phyloP scores from a whole-genome alignment of 2,888 invertebrate species.

The Luperina nickerlii region DNA sequence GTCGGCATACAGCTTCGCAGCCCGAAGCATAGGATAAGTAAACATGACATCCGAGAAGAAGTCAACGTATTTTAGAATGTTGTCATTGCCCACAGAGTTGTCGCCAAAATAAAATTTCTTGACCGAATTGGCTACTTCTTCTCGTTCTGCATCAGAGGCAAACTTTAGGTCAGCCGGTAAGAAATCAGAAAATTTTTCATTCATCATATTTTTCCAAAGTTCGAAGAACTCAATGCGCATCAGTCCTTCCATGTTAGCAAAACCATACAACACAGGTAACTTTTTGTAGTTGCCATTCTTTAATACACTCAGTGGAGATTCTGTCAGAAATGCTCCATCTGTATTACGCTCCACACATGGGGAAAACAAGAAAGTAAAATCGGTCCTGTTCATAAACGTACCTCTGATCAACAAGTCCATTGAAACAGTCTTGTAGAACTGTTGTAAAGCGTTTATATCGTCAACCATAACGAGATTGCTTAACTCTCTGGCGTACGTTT shows the following conservation, averaged over 20 bases:
- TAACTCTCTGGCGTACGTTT: slow-evolving; percentile 64
- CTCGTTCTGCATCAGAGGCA: slow-evolving; percentile 65
- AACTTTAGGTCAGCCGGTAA: slow-evolving; percentile 69
- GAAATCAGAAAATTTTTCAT: slow-evolving; percentile 72
- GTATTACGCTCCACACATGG: slow-evolving; percentile 64
- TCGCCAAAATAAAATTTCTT: slow-evolving; percentile 74
- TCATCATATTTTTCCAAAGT: slow-evolving; percentile 70
- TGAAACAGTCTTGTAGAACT: slow-evolving; percentile 72
- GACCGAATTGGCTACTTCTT: slow-evolving; percentile 66
- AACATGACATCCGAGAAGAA: slow-evolving; percentile 72
- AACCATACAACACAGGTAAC: slow-evolving; percentile 70
- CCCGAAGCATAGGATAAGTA: slow-evolving; percentile 65
- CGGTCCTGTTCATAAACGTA: slow-evolving; percentile 47
- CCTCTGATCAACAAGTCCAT: slow-evolving; percentile 56
- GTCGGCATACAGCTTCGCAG: slow-evolving; percentile 69
- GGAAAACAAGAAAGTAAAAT: slow-evolving; percentile 62
- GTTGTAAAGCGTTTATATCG: slow-evolving; percentile 72
- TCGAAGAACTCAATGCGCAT: slow-evolving; percentile 39
- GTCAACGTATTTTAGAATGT: slow-evolving; percentile 68
- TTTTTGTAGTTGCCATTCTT: slow-evolving; percentile 64
- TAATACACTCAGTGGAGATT: slow-evolving; percentile 71
- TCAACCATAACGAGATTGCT: slow-evolving; percentile 67
- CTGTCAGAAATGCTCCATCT: background rate
- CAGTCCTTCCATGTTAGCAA: slow-evolving; percentile 70
- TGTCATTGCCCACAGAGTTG: slow-evolving; percentile 61